Evolutionary conservation across 1,140 invertebrate species (phyloP).

Genomic region (Euwallacea fornicatus): DNA sequence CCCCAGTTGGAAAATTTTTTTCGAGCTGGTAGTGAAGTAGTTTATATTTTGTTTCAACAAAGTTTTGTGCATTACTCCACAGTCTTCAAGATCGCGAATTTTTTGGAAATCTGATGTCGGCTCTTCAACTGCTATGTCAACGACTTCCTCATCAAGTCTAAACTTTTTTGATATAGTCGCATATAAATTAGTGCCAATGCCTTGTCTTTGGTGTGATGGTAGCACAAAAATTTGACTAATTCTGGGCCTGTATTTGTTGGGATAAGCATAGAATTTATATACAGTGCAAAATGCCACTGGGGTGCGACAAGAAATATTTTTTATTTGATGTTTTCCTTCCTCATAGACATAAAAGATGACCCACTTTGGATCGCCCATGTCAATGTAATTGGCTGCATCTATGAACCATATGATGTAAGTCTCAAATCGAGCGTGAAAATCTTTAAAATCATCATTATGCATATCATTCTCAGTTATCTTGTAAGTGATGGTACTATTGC

Average conservation of each 20-base stretch:
- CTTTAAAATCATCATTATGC: slow-evolving; percentile 69
- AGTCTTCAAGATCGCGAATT: slow-evolving; percentile 45
- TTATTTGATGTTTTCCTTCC: slow-evolving; percentile 67
- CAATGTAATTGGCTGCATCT: slow-evolving; percentile 90
- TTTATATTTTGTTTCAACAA: slow-evolving; percentile 25
- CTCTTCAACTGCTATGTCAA: slow-evolving; percentile 47
- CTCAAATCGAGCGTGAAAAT: slow-evolving; percentile 83
- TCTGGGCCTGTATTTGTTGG: slow-evolving; percentile 78
- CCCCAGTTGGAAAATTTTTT: slow-evolving; percentile 34
- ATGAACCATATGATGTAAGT: slow-evolving; percentile 95
- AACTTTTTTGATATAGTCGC: slow-evolving; percentile 35
- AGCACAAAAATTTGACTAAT: slow-evolving; percentile 90
- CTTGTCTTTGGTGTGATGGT: slow-evolving; percentile 85
- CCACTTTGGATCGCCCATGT: slow-evolving; percentile 91
- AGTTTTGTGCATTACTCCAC: slow-evolving; percentile 28
- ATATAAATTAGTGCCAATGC: slow-evolving; percentile 72
- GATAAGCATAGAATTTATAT: slow-evolving; percentile 95
- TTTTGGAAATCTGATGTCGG: slow-evolving; percentile 43
- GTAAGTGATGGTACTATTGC: slow-evolving; percentile 60
- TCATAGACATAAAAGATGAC: slow-evolving; percentile 90
- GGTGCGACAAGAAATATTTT: slow-evolving; percentile 67
- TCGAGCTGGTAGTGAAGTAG: slow-evolving; percentile 16
- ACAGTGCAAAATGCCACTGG: slow-evolving; percentile 87
- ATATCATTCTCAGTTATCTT: slow-evolving; percentile 80
- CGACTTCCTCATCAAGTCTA: slow-evolving; percentile 27